These are phyloP conservation scores for Pollenia amentaria DNA, from an alignment of 2,888 invertebrate genomes.

Conservation along the genomic window DNA sequence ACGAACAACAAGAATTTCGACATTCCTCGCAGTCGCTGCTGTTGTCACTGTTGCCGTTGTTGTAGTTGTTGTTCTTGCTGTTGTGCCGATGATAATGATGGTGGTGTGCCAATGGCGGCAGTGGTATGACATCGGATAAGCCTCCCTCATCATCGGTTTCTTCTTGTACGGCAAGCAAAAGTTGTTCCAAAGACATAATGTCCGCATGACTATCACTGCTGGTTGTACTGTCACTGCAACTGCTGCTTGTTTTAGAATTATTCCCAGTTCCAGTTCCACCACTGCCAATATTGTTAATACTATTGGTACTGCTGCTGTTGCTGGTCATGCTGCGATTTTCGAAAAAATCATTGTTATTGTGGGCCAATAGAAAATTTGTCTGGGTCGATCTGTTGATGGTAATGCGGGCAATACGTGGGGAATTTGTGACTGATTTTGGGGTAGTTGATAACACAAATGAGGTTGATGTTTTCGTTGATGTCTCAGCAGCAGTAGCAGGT, in stretches of 20 bases:
- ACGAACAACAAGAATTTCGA: constrained; percentile 51
- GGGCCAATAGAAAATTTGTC: constrained; percentile 49
- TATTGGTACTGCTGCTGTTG: constrained; percentile 67
- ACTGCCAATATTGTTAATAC: constrained; percentile 62
- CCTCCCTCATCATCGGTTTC: constrained; percentile 78
- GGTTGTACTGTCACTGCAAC: constrained; percentile 68
- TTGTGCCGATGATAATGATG: constrained; percentile 66
- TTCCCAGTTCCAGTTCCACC: constrained; percentile 51
- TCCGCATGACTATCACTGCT: constrained; percentile 72
- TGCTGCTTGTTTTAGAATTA: constrained; percentile 52
- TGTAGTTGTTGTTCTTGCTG: constrained; percentile 20
- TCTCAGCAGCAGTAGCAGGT: neutral
- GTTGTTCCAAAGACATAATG: constrained; percentile 79
- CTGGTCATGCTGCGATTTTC: constrained; percentile 53
- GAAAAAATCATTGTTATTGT: constrained; percentile 24
- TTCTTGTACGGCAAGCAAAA: constrained; percentile 80
- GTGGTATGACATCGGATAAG: constrained; percentile 64
- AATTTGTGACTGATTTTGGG: constrained; percentile 9
- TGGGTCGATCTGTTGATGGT: constrained; percentile 61
- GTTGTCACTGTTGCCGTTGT: constrained; percentile 53
- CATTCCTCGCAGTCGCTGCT: constrained; percentile 48
- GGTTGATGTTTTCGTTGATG: constrained; percentile 16
- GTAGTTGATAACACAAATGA: neutral
- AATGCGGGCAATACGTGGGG: constrained; percentile 26
- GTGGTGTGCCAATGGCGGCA: constrained; percentile 56